Percentiles rank a stretch among this genome's conserved stretches.
Conservation (phyloP, 1,140 invertebrate species). For the Diabrotica undecimpunctata region DNA sequence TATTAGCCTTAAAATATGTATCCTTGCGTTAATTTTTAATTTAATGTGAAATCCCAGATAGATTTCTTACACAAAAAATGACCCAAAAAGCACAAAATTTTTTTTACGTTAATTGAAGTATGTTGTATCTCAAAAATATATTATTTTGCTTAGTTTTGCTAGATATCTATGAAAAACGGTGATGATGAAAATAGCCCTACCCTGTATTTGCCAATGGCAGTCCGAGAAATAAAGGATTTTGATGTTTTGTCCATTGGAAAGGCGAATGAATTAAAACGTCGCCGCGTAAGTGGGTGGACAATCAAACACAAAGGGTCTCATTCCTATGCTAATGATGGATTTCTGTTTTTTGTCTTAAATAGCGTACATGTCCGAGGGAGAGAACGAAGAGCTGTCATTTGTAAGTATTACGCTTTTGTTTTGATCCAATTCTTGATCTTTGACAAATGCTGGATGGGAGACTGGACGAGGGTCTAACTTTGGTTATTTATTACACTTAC, state of each 20-base stretch:
- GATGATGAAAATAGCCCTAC: neutral
- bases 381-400: neutral
- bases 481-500: too few species aligned
- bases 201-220: neutral
- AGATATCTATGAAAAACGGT: neutral
- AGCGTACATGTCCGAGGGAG: neutral
- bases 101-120: too few species aligned
- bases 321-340: constrained; percentile 2
- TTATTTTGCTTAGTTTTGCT: too few species aligned
- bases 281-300: neutral
- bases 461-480: neutral
- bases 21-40: too few species aligned
- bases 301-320: neutral
- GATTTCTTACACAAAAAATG: too few species aligned
- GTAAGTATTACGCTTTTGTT: constrained; percentile 2
- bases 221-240: neutral
- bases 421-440: neutral
- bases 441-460: neutral
- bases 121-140: too few species aligned
- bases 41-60: too few species aligned
- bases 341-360: constrained; percentile 3
- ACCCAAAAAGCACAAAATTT: too few species aligned
- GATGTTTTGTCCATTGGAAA: neutral
- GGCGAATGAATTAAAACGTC: neutral
- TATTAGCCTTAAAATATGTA: too few species aligned